These are phyloP conservation scores for Cerceris rybyensis DNA, from an alignment of 2,888 invertebrate species.

Conservation along the genomic window DNA sequence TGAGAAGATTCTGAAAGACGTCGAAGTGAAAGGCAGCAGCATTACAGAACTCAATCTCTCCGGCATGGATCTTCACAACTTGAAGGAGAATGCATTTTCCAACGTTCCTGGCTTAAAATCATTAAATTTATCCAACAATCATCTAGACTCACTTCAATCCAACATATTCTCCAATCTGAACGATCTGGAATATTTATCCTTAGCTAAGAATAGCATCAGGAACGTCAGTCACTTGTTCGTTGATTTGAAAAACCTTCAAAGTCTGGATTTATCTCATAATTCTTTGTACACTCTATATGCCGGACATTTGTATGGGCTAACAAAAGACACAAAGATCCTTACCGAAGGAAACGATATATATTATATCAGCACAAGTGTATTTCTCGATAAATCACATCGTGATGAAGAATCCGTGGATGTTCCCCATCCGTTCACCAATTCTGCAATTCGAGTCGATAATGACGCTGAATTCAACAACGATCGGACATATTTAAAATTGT, in stretches of 20 bases:
- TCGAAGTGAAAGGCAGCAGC: conserved; percentile 25
- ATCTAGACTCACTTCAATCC: conserved; percentile 56
- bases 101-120: conserved; percentile 46
- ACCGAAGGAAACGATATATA: conserved; percentile 61
- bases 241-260: conserved; percentile 65
- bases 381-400: conserved; percentile 33
- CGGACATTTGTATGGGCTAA: conserved; percentile 68
- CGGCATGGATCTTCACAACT: conserved; percentile 36
- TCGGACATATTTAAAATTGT: conserved; percentile 56
- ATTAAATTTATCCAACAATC: conserved; percentile 65
- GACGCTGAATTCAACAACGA: neutral
- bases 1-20: conserved; percentile 34
- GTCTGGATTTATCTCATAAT: conserved; percentile 67
- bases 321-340: conserved; percentile 55
- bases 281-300: conserved; percentile 58
- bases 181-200: conserved; percentile 58
- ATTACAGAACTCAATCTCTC: conserved; percentile 59
- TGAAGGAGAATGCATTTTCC: conserved; percentile 65
- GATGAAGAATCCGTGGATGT: neutral
- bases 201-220: conserved; percentile 64
- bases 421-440: neutral
- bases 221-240: conserved; percentile 61
- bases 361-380: conserved; percentile 65
- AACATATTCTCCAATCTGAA: conserved; percentile 68
- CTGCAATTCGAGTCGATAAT: neutral